Base-by-base conservation (phyloP, 2,113 vertebrate species). In the Eptatretus burgeri region DNA sequence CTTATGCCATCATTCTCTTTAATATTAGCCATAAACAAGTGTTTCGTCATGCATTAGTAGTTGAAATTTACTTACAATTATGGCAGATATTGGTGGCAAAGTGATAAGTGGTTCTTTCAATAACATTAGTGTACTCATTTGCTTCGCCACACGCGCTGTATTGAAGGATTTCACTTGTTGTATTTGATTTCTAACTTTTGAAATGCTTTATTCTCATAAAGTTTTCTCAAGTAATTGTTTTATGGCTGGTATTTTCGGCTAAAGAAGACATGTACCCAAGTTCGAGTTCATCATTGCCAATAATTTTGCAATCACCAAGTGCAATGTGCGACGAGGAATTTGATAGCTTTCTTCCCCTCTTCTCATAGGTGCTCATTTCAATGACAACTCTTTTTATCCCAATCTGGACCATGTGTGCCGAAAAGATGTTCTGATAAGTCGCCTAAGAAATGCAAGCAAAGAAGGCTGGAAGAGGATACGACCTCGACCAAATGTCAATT, bases 401-500 rank as follows among this genome's bases (percentile, higher is more conserved):
- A 79, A 75, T 69, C 66, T 76, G 67, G 83, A 93, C 50, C 91
- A 98, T 75, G 85, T 87, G 71, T 98, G 89, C 77, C 95, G 87
- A 78, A 95, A 95, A 69, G 89, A 98, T 71, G 76, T 81, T 71
- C 76, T 98, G 71, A 79, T 98, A 51, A 83, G 86, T 64, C 77
- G 82, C 74, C 76, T 80, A 67, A 93, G 84, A 71, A 81, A 78
- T 68, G 72, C 70, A 2, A 75, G 76, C 66, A 80, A 86, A 75
- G 79, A 79, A 71, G 75, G 71, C 14, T 98, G 87, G 87, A 95
- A 86, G 69, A 80, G 81, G 69, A 94, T 98, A 73, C 80, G 91
- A 13, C 84, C 86, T 9, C 82, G 85, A 71, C 89, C 91, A 51
- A 91, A 80, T 65, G 95, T 89, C 75, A 93, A 93, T 68, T 95